Base-by-base conservation (phyloP, 2,888 invertebrate genomes). In the Ypsolopha sequella region DNA sequence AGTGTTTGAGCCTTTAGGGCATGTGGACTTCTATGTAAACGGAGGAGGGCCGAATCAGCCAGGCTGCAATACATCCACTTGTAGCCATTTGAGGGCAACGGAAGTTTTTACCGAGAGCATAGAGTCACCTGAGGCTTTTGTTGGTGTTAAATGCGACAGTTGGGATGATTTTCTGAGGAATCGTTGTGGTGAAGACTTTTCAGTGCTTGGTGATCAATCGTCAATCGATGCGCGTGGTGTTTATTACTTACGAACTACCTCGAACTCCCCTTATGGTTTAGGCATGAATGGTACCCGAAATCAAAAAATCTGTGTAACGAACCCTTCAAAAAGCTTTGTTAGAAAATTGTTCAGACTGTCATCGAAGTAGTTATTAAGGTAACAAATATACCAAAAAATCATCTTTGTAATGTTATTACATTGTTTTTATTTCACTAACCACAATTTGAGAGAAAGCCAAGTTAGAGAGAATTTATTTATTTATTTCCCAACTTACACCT, bases 1-100 rank as follows among this genome's bases (percentile, higher is more conserved):
- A 45, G 73, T 82, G 7, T 73, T 82, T 2, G 87, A 87, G 58
- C 79, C 90, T 9, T 75, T 92, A 55, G 93, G 93, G 0, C 92
- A 93, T 70, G 91, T 89, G 1, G 93, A 93, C 69, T 93, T 92
- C 70, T 93, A 91, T 79, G 91, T 93, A 6, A 93, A 93, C 60
- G 89, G 90, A 14, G 93, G 93, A 11, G 88, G 90, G 2, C 89
- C 91, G 0, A 80, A 89, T 54, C 93, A 93, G 64, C 93, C 92
- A 0, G 92, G 92, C 6, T 93, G 93, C 64, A 76, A 89, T 39
- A 76, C 81, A 68, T 82, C 84, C 0, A 75, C 80, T 1, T 87
- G 87, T 55, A 87, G 87, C 59, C 87, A 87, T 58, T 68, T 84
- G 24, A 69, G 87, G 51, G 86, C 87, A 6, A 80, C 80, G 1